Evolutionary conservation across 2,113 vertebrate genomes (phyloP), one percentile per base, ranked within the genome.

Genomic region (Apteryx mantelli): DNA sequence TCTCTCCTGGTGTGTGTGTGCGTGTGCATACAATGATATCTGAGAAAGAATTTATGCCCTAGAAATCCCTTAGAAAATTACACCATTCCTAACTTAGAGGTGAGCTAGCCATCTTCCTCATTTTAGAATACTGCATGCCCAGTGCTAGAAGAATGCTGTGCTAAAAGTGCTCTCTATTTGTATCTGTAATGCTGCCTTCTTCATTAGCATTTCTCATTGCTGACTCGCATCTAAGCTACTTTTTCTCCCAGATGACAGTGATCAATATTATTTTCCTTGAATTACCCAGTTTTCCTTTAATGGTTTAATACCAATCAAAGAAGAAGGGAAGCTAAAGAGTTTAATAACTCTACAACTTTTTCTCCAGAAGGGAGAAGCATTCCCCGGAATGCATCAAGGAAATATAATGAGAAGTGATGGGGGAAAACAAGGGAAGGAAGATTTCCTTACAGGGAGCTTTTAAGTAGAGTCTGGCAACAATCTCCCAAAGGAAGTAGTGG

Each of bases 401-500:
- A 75, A 78, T 93, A 40, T 61, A 95, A 88, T 89, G 82, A 90
- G 64, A 68, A 61, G 34, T 89, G 87, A 89, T 89, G 76, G 64
- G 95, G 68, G 87, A 88, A 97, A 93, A 93, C 75, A 91, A 88
- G 69, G 69, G 85, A 96, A 81, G 61, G 69, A 94, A 86, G 76
- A 88, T 88, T 94, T 96, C 94, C 94, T 97, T 77, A 38, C 68
- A 36, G 18, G 82, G 42, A 91, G 73, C 28, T 88, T 93, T 91
- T 96, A 95, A 96, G 89, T 69, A 90, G 91, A 91, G 88, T 97
- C 91, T 97, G 96, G 93, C 93, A 96, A 91, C 70, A 82, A 81
- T 95, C 79, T 96, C 88, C 88, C 85, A 94, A 50, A 97, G 97
- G 97, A 97, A 97, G 82, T 18, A 88, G 82, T 96, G 95, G 93